Base-by-base conservation (phyloP, 1,140 invertebrate genomes). In the Drosophila burlai region DNA sequence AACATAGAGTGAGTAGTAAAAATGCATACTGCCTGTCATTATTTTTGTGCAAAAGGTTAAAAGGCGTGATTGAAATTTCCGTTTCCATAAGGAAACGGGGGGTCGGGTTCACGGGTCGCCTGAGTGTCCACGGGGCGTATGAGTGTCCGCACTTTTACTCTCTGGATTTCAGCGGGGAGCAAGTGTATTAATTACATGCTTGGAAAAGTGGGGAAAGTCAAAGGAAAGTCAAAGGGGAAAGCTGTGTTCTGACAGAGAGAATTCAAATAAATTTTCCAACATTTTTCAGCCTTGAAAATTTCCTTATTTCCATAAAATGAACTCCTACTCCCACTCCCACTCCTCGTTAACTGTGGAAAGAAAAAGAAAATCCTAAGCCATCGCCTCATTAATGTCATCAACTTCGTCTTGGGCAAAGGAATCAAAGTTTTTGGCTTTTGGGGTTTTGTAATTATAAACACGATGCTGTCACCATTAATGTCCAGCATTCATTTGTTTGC, bases 391-490 rank as follows among this genome's bases (percentile, higher is more conserved):
- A 76, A 76, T 75, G 73, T 76, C 73, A 76, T 49, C 73, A 65
- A 65, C 50, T 64, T 76, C 60, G 49, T 50, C 60, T 64, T 58
- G 50, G 11, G 34, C 61, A 21, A 16, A 8, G 42, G 58, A 78
- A 78, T 78, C 75, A 78, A 78, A 78, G 75, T 78, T 74, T 77
- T 55, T 55, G 74, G 75, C 57, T 77, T 77, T 77, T 62, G 49
- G 74, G 75, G 75, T 62, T 78, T 77, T 78, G 75, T 78, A 78
- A 78, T 78, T 78, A 78, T 78, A 78, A 78, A 77, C 75, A 78
- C 75, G 65, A 62, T 38, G 75, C 75, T 78, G 75, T 78, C 75
- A 68, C 75, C 74, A 78, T 78, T 76, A 78, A 78, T 78, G 75
- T 78, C 74, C 75, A 38, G 65, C 64, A 54, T 77, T 61, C 75